phyloP scores from a whole-genome alignment of 2,797 vertebrate genomes.

The Aeoliscus strigatus region DNA sequence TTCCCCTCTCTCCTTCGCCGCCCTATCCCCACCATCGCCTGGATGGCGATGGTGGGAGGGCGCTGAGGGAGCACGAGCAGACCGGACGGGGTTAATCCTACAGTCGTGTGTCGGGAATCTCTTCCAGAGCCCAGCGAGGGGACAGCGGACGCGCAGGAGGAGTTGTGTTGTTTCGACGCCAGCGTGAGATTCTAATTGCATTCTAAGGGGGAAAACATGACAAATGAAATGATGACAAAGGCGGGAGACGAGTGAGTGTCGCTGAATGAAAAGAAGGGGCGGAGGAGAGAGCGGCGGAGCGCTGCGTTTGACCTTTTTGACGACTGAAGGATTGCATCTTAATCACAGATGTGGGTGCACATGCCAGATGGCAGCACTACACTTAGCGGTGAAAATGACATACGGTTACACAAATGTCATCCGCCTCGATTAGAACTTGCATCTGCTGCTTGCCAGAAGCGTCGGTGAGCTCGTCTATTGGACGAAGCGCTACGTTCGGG shows the following conservation, averaged over 20 bases:
- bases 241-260: neutral
- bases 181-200: too few species aligned
- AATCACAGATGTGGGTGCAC: slow-evolving; percentile 2
- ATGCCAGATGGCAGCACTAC: slow-evolving; percentile 9
- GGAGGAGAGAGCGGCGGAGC: slow-evolving; percentile 6
- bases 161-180: too few species aligned
- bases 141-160: neutral
- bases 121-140: slow-evolving; percentile 10
- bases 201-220: neutral
- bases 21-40: slow-evolving; percentile 2
- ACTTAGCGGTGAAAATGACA: neutral
- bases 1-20: slow-evolving; percentile 4
- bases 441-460: too few species aligned
- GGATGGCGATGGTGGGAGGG: neutral
- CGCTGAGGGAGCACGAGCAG: too few species aligned
- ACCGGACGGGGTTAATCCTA: slow-evolving; percentile 24
- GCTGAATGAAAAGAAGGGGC: neutral
- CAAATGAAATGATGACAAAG: neutral
- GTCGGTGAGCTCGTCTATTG: too few species aligned
- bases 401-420: too few species aligned
- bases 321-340: slow-evolving; percentile 24
- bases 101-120: slow-evolving; percentile 10
- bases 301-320: slow-evolving; percentile 38
- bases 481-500: too few species aligned
- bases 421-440: too few species aligned